phyloP scores from a whole-genome alignment of 2,888 invertebrate genomes.

The Stenodema calcarata region DNA sequence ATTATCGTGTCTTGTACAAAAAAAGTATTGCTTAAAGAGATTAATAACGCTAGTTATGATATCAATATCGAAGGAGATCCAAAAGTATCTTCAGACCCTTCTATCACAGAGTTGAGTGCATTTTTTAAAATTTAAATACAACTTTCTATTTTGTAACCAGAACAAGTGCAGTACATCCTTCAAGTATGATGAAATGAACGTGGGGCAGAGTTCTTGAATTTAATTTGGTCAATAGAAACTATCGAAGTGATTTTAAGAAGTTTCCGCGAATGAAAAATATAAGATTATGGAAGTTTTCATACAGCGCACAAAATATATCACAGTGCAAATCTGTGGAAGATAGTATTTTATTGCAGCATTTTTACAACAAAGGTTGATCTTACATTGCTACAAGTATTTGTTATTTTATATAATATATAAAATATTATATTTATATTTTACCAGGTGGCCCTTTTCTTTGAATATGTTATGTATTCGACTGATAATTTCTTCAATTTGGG shows the following conservation, averaged over 20 bases:
- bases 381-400: constrained; percentile 5
- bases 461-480: no score
- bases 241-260: neutral
- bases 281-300: neutral
- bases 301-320: constrained; percentile 8
- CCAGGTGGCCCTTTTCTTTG: no score
- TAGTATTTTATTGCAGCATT: constrained; percentile 40
- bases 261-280: neutral
- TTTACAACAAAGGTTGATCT: neutral
- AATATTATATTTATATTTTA: no score
- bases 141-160: neutral
- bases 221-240: neutral
- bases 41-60: neutral
- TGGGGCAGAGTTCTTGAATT: neutral
- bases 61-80: neutral
- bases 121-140: neutral
- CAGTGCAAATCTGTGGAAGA: constrained; percentile 48
- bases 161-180: neutral
- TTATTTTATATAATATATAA: neutral
- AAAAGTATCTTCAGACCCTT: constrained; percentile 24
- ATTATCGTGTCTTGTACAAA: neutral
- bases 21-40: neutral
- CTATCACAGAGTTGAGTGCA: constrained; percentile 35
- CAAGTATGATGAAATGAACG: neutral
- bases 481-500: neutral